Evolutionary conservation across 64 coral and sea anemone genomes (phyloP), one percentile per base, ranked within the genome.

Genomic region (Porites lutea): DNA sequence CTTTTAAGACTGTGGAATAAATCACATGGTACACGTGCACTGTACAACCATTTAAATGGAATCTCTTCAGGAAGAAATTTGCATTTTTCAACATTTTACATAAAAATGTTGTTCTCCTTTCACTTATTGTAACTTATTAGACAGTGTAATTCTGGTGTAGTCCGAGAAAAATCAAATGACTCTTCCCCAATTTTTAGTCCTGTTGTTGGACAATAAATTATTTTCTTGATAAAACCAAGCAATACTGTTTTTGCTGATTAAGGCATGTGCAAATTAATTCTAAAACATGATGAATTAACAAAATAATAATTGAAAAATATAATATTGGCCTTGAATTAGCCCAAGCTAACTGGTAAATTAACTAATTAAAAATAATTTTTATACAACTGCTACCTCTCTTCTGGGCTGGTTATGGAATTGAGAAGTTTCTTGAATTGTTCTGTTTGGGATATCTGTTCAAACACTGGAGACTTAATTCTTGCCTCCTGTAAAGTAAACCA

Each of bases 401-500:
- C 47, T 51, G 73, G 9, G 13, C 57, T 12, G 7, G 48, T 22
- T 68, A 84, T 50, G 4, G 81, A 82, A 48, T 61, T 65, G 48
- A 99, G 61, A 4, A 96, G 63, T 80, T 96, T 48, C 23, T 43
- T 53, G 66, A 99, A 99, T 67, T 96, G 76, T 1, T 95, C 9
- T 11, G 82, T 96, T 12, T 86, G 58, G 45, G 81, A 93, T 87
- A 99, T 94, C 55, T 93, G 69, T 27, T 88, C 72, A 89, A 99
- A 99, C 22, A 91, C 59, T 16, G 94, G 91, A 11, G 97, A 99
- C 16, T 90, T 99, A 14, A 86, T 65, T 13, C 75, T 48, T 20
- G 97, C 97, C n/a, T 96, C 89, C 5, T 99, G 91, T 9, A 99
- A 57, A 23, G 52, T 55, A 64, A 96, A 96, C 97, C 97, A 99